Conservation (phyloP, 1,140 invertebrate genomes). For the Pentalonia nigronervosa region DNA sequence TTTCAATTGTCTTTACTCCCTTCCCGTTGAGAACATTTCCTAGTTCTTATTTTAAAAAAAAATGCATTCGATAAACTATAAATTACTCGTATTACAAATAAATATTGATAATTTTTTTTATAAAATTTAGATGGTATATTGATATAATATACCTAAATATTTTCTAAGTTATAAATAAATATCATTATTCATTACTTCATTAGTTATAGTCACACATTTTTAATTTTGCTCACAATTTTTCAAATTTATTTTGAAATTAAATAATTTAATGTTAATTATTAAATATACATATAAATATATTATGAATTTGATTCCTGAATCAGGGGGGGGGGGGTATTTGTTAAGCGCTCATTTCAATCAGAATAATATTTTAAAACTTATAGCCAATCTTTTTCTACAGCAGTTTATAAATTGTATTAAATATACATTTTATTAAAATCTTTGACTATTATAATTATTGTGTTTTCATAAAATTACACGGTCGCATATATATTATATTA, state of each 20-base stretch:
- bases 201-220: background rate
- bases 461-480: background rate
- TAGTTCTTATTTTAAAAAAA: background rate
- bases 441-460: too few species aligned
- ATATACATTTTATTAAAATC: background rate
- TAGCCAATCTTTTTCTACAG: background rate
- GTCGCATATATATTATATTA: background rate
- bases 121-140: too few species aligned
- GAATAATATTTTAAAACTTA: background rate
- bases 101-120: too few species aligned
- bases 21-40: background rate
- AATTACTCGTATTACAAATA: background rate
- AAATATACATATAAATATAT: background rate
- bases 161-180: background rate
- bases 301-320: background rate
- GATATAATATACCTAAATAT: background rate
- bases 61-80: background rate
- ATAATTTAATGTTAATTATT: background rate
- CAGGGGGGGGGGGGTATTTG: background rate
- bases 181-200: background rate
- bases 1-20: background rate
- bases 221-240: background rate
- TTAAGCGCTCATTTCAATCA: background rate
- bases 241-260: background rate
- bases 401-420: background rate